Evolutionary conservation across 1,140 invertebrate genomes (phyloP), one percentile per base, ranked within the genome.

Genomic region (Aricia agestis): DNA sequence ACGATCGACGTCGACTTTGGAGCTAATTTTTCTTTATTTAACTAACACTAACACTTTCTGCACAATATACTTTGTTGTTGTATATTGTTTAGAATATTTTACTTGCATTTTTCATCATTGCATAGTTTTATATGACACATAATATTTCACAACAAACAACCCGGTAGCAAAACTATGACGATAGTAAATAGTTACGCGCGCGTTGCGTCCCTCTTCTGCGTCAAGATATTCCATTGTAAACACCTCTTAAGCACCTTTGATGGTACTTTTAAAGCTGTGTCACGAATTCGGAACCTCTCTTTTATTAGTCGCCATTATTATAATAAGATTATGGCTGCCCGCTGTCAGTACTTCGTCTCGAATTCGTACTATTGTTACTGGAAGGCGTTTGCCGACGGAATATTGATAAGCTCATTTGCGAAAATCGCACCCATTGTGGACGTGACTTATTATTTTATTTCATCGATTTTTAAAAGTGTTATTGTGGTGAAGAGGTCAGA

Each of bases 251-350:
- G 86, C 85, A 89, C 84, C 86, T 91, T 89, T 89, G 87, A 89
- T 88, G 84, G 83, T 86, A 87, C 81, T 86, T 89, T 87, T 89
- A 89, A 91, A 90, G 84, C 84, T 83, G 74, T 81, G 84, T 85
- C 83, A 87, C 84, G 85, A 88, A 91, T 87, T 88, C 78, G 72
- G 82, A 85, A 87, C 79, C 83, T 84, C 84, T 80, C 85, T 87
- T 90, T 89, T 87, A 91, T 89, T 87, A 86, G 89, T 83, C 82
- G 85, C 85, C 86, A 91, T 89, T 91, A 89, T 91, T 86, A 86
- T 89, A 91, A 91, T 89, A 89, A 84, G 84, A 84, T 91, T 91
- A 89, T 86, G 87, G 84, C 78, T 79, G 85, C 79, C 85, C 79
- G 85, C 77, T 81, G 81, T 82, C 88, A 87, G 89, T 89, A 87